A percentile compares a stretch with the other conserved stretches of the same genome.
These are phyloP conservation scores for Callipepla californica DNA, from an alignment of 2,113 vertebrate species.

Conservation along the genomic window DNA sequence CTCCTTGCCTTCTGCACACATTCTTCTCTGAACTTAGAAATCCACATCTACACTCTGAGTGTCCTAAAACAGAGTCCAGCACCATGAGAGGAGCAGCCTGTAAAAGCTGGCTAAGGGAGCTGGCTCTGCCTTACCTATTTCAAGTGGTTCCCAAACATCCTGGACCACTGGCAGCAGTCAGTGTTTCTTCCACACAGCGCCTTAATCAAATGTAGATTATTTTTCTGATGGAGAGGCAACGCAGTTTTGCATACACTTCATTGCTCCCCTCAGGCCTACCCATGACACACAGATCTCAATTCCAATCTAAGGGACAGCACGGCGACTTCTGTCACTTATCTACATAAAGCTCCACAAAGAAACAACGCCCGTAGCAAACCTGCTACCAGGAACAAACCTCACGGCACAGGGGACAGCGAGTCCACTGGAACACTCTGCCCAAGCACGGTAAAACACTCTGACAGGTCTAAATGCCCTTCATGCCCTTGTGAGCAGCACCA, in stretches of 20 bases:
- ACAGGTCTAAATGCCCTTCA: background rate
- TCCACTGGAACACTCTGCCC: background rate
- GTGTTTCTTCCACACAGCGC: background rate
- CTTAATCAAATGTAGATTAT: background rate
- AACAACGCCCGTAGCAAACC: background rate
- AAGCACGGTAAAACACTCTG: background rate
- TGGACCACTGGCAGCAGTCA: background rate
- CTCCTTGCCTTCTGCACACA: background rate
- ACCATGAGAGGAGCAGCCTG: background rate
- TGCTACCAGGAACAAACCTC: background rate
- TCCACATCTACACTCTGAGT: rapidly evolving
- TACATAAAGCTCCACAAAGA: background rate
- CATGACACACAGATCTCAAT: background rate
- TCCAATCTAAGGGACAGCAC: background rate
- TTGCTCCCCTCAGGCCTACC: background rate
- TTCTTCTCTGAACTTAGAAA: background rate
- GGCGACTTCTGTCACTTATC: background rate
- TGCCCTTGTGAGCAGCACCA: background rate
- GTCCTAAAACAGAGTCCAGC: background rate
- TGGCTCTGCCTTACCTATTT: background rate
- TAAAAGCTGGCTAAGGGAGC: background rate
- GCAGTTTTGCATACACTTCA: background rate
- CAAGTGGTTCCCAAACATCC: background rate
- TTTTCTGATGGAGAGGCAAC: background rate
- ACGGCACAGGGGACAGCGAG: rapidly evolving